Percentiles rank a stretch among this genome's conserved stretches.
Conservation (phyloP, 2,888 invertebrate genomes). For the Tinea pellionella region DNA sequence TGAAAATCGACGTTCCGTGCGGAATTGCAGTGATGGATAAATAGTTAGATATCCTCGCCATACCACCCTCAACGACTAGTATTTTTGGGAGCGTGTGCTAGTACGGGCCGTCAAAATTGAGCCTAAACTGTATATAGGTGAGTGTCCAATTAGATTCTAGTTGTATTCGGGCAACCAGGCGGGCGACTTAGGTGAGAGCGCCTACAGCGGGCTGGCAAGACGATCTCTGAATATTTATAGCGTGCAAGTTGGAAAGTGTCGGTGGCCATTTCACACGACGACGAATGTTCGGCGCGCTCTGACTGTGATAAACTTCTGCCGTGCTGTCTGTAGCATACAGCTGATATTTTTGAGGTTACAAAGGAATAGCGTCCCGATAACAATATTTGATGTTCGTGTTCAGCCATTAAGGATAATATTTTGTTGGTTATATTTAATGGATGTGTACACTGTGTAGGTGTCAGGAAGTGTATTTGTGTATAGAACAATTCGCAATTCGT, state of each 20-base stretch:
- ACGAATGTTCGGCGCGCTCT: slow-evolving; percentile 20
- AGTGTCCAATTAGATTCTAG: slow-evolving; percentile 28
- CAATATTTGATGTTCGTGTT: slow-evolving; percentile 28
- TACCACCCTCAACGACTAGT: slow-evolving; percentile 36
- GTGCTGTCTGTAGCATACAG: slow-evolving; percentile 27
- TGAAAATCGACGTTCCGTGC: slow-evolving; percentile 54
- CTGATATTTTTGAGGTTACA: slow-evolving; percentile 42
- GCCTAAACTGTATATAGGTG: slow-evolving; percentile 67
- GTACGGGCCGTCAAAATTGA: slow-evolving; percentile 65
- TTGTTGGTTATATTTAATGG: neutral
- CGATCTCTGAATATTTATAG: slow-evolving; percentile 57
- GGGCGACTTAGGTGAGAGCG: slow-evolving; percentile 19
- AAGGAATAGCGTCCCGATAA: slow-evolving; percentile 23
- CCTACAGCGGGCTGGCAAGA: slow-evolving; percentile 29
- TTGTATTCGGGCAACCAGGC: neutral
- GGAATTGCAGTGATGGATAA: slow-evolving; percentile 70
- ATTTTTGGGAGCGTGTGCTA: slow-evolving; percentile 46
- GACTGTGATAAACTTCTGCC: neutral
- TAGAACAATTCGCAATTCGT: too few relatives aligned
- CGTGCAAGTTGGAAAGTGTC: slow-evolving; percentile 53
- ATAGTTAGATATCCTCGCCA: slow-evolving; percentile 50
- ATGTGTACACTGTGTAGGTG: neutral
- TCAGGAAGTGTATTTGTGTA: neutral
- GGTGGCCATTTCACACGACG: slow-evolving; percentile 24
- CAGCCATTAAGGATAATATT: neutral